A percentile compares a stretch with the other conserved stretches of the same genome.
Evolutionary conservation across 2,888 invertebrate genomes (phyloP).

Genomic region (Antitype chi): DNA sequence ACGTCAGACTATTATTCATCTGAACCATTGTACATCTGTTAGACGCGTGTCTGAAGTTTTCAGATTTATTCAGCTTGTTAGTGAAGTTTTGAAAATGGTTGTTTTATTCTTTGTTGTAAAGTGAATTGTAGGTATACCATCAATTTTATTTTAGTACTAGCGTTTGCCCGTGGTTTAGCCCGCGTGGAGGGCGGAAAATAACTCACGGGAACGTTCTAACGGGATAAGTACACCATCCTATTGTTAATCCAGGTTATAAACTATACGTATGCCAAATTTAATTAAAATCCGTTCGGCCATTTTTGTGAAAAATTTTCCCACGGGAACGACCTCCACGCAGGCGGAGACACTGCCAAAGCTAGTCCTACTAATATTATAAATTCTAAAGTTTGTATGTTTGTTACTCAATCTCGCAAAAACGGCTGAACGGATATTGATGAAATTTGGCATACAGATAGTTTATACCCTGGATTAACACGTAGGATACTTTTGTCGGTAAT

Average conservation of each 20-base stretch:
- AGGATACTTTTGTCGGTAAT: neutral
- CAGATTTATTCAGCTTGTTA: constrained; percentile 49
- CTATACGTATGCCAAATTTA: neutral
- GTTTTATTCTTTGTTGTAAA: constrained; percentile 2
- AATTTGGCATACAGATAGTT: neutral
- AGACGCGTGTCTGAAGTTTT: constrained; percentile 38
- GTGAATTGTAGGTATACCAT: neutral
- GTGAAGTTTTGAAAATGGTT: constrained; percentile 18
- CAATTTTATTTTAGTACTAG: neutral
- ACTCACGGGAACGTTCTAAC: neutral
- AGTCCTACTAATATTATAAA: neutral
- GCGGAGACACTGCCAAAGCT: too few relatives aligned
- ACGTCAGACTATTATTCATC: constrained; percentile 56
- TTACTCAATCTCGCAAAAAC: neutral
- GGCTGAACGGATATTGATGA: neutral
- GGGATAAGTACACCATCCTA: neutral
- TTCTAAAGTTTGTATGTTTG: neutral
- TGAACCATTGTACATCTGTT: constrained; percentile 19
- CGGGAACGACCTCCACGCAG: too few relatives aligned
- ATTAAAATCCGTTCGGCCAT: neutral
- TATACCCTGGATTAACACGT: neutral
- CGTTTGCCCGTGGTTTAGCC: neutral
- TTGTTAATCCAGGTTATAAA: neutral
- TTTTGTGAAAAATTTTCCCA: too few relatives aligned
- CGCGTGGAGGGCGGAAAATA: neutral